Conservation (phyloP, 1,140 invertebrate genomes). For the Cotesia glomerata region DNA sequence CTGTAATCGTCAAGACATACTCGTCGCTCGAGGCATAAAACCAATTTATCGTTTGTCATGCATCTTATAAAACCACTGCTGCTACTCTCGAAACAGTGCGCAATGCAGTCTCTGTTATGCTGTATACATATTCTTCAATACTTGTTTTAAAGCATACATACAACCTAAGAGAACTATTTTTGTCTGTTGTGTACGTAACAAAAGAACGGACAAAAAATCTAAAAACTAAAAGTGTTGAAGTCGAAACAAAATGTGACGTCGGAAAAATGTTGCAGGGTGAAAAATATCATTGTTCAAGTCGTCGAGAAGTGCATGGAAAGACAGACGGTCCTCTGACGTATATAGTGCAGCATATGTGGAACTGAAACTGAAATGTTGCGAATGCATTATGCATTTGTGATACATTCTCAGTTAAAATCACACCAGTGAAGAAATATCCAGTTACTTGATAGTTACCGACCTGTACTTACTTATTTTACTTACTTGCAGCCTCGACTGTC, state of each 20-base stretch:
- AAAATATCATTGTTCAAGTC: not conserved
- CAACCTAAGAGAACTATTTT: too few species aligned
- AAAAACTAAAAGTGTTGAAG: not conserved
- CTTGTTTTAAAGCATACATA: too few species aligned
- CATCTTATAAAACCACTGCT: too few species aligned
- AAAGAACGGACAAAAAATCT: not conserved
- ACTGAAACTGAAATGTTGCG: not conserved
- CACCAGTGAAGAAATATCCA: constrained; percentile 1
- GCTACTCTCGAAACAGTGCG: too few species aligned
- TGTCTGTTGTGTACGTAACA: not conserved
- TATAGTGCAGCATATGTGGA: not conserved
- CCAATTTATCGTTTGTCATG: too few species aligned
- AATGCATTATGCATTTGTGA: constrained; percentile 18
- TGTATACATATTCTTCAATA: too few species aligned
- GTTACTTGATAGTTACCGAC: not conserved
- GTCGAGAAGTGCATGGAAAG: not conserved
- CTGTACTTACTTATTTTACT: too few species aligned
- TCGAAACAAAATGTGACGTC: not conserved
- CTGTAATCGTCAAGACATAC: too few species aligned
- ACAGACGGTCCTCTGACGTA: not conserved
- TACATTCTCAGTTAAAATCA: constrained; percentile 2
- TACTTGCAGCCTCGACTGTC: too few species aligned
- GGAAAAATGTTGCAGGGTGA: not conserved
- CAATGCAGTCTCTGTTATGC: too few species aligned
- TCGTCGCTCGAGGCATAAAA: too few species aligned